Evolutionary conservation across 2,797 vertebrate species (phyloP), one percentile per base, ranked within the genome.

Genomic region (Gadopsis marmoratus): DNA sequence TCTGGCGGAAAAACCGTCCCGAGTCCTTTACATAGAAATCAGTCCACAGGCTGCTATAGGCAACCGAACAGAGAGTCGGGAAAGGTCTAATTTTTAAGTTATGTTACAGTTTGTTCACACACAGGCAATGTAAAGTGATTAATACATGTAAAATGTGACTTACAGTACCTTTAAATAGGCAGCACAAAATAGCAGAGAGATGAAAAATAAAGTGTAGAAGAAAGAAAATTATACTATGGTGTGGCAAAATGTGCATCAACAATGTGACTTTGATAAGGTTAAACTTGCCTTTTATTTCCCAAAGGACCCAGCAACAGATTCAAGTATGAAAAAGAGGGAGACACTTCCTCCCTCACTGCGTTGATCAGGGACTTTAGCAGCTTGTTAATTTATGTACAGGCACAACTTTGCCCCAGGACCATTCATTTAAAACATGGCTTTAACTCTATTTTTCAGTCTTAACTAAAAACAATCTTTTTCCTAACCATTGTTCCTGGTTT

Each of bases 321-420:
- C 2, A 16, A 68, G 8, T 19, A 69, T 62, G 53, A 74, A 65
- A 70, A 48, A 17, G 23, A 12, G 29, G 39, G 7, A 69, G 26
- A 65, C 16, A 59, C 12, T 47, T 51, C 41, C 29, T 60, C 10
- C 17, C 13, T 62, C 16, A n/a, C 37, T 26, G 5, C 51, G 31
- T 47, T 56, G 63, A 69, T 67, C 26, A 62, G 6, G 37, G 6
- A 59, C 33, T 39, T 45, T 47, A 59, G 37, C 33, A 60, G n/a
- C n/a, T 76, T 48, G 10, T n/a, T 80, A 76, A 84, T 78, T 67
- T 76, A 81, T 76, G 71, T 58, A 3, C 7, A 58, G 45, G 41
- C 68, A 86, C 69, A 73, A 79, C 45, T 69, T 45, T 39, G 29
- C 39, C 48, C n/a, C 7, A 13, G 17, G 43, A 48, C 23, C 37